Percentiles rank a stretch among this genome's conserved stretches.
These are phyloP conservation scores for Tenthredo notha DNA, from an alignment of 2,888 invertebrate species.

Conservation along the genomic window DNA sequence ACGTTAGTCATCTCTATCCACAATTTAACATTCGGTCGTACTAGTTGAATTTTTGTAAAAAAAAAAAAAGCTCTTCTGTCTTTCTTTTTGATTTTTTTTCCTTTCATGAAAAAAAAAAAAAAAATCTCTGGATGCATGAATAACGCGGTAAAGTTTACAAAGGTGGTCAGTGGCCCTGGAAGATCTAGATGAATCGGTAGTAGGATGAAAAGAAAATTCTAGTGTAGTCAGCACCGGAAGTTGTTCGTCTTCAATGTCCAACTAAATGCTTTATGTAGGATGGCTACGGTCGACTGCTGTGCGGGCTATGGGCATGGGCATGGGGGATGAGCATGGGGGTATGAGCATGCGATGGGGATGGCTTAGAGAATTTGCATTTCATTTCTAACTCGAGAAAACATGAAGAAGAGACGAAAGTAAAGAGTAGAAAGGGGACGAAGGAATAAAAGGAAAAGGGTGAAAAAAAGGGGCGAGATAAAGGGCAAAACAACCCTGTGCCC, in stretches of 20 bases:
- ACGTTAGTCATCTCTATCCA: not conserved
- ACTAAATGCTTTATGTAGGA: slow-evolving; percentile 52
- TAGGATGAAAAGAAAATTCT: slow-evolving; percentile 42
- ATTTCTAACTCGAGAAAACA: slow-evolving; percentile 4
- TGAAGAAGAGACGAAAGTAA: not conserved
- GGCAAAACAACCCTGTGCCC: not conserved
- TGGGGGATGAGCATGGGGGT: not conserved
- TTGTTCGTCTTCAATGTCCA: slow-evolving; percentile 47
- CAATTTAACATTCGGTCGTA: not conserved
- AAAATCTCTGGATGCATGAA: not conserved
- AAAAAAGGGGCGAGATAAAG: not conserved
- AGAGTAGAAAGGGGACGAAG: not conserved
- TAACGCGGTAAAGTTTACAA: slow-evolving; percentile 11
- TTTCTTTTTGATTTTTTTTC: too few species aligned
- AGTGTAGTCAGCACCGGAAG: slow-evolving; percentile 53
- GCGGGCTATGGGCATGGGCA: not conserved
- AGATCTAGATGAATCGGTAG: slow-evolving; percentile 36
- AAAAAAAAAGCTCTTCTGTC: too few species aligned
- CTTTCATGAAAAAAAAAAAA: not conserved
- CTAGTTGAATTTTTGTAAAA: not conserved
- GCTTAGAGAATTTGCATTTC: slow-evolving; percentile 34
- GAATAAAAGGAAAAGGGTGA: slow-evolving; percentile 16
- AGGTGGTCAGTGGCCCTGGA: slow-evolving; percentile 19
- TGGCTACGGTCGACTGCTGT: not conserved
- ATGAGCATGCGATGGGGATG: slow-evolving; percentile 1